phyloP scores from a whole-genome alignment of 2,888 invertebrate genomes.

The Mimachlamys varia region DNA sequence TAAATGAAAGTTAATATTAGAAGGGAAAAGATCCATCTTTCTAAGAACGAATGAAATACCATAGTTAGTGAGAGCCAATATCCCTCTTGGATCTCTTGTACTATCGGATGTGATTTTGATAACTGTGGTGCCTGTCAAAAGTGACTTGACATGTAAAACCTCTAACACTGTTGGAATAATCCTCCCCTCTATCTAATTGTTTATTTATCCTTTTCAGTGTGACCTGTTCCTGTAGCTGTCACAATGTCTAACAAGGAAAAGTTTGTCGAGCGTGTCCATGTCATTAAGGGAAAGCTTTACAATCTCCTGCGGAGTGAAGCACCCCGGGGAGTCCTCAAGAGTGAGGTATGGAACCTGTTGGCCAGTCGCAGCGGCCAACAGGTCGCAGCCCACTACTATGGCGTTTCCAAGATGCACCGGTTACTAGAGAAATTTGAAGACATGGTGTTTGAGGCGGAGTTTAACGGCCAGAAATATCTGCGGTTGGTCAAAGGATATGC shows the following conservation, averaged over 20 bases:
- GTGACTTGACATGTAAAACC: no score
- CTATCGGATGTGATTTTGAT: no score
- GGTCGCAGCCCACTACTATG: conserved; percentile 44
- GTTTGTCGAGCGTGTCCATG: conserved; percentile 1
- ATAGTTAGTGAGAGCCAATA: no score
- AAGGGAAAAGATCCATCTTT: no score
- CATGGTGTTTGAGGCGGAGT: conserved; percentile 36
- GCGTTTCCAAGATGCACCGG: conserved; percentile 43
- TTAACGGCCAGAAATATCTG: background rate
- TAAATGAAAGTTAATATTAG: no score
- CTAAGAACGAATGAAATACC: no score
- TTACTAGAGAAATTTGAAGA: conserved; percentile 42
- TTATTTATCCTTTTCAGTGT: background rate
- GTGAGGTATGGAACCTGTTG: conserved; percentile 44
- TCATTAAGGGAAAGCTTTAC: conserved; percentile 42
- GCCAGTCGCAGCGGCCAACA: conserved; percentile 32
- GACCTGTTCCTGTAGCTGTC: background rate
- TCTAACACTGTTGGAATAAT: no score
- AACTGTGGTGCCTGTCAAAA: no score
- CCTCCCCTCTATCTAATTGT: no score
- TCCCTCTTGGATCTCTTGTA: no score
- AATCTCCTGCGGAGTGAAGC: conserved; percentile 38
- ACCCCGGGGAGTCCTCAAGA: conserved; percentile 43
- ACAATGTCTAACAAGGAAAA: conserved; percentile 37
- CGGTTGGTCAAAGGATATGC: conserved; percentile 36